Evolutionary conservation across 2,888 invertebrate genomes (phyloP).

Genomic region (Apodemia zela): DNA sequence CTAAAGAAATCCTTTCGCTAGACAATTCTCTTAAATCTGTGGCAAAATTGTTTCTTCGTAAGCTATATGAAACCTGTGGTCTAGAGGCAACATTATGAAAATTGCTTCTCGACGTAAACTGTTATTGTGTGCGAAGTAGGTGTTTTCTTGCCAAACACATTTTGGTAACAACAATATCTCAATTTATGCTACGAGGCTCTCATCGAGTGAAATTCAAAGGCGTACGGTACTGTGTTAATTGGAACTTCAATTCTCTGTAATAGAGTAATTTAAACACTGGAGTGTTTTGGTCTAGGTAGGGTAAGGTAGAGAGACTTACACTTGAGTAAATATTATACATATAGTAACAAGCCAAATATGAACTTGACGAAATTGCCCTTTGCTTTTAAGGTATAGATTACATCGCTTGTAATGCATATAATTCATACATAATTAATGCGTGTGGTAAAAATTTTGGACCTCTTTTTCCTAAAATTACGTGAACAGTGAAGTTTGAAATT

Average conservation of each 20-base stretch:
- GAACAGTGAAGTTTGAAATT: no score
- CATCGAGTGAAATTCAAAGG: conserved; percentile 24
- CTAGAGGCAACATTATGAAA: conserved; percentile 43
- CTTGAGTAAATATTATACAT: no score
- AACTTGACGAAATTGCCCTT: no score
- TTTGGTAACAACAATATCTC: conserved; percentile 35
- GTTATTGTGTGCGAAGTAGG: conserved; percentile 40
- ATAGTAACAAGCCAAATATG: not conserved
- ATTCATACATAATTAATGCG: no score
- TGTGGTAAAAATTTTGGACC: no score
- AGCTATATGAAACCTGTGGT: conserved; percentile 13
- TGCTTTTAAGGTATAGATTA: no score
- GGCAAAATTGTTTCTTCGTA: conserved; percentile 6
- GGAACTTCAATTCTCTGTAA: conserved; percentile 17
- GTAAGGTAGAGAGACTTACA: no score
- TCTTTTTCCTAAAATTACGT: no score
- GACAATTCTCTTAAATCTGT: not conserved
- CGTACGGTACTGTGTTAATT: conserved; percentile 22
- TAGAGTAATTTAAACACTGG: not conserved
- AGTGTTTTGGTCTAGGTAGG: not conserved
- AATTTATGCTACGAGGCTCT: conserved; percentile 28
- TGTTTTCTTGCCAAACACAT: conserved; percentile 42
- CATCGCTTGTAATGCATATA: no score
- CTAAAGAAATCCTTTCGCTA: not conserved
- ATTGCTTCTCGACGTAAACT: conserved; percentile 44